Evolutionary conservation across 2,797 vertebrate genomes (phyloP).

Genomic region (Gallinago nigripennis): DNA sequence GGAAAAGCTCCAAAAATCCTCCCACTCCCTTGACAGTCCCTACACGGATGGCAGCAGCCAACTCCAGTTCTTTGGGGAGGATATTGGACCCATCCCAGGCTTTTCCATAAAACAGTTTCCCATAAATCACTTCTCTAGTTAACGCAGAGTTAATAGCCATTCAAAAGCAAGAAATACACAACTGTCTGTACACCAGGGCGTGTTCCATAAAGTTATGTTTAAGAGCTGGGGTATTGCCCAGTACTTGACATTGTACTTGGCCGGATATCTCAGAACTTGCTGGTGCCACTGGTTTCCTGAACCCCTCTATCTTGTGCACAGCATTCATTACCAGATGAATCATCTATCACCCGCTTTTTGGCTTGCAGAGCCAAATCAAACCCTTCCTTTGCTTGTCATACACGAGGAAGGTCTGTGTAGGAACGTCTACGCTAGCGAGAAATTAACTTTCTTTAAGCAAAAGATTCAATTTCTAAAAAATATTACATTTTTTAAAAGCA

Average conservation of each 20-base stretch:
- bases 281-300: neutral
- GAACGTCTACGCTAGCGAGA: neutral
- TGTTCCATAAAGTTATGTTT: neutral
- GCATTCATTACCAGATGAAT: neutral
- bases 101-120: neutral
- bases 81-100: neutral
- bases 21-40: neutral
- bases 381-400: neutral
- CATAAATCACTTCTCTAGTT: neutral
- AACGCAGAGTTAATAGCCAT: neutral
- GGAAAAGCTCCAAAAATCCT: neutral
- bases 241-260: neutral
- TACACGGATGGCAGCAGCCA: rapidly evolving
- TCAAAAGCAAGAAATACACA: neutral
- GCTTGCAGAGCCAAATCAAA: neutral
- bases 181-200: neutral
- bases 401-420: neutral
- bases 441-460: neutral
- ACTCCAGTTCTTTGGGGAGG: neutral
- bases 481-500: neutral
- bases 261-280: neutral
- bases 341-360: neutral
- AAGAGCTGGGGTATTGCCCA: neutral
- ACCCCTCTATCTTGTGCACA: neutral
- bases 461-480: neutral